These are phyloP conservation scores for Brachypodius melanocephalos DNA, from an alignment of 2,113 vertebrate genomes.

Conservation along the genomic window DNA sequence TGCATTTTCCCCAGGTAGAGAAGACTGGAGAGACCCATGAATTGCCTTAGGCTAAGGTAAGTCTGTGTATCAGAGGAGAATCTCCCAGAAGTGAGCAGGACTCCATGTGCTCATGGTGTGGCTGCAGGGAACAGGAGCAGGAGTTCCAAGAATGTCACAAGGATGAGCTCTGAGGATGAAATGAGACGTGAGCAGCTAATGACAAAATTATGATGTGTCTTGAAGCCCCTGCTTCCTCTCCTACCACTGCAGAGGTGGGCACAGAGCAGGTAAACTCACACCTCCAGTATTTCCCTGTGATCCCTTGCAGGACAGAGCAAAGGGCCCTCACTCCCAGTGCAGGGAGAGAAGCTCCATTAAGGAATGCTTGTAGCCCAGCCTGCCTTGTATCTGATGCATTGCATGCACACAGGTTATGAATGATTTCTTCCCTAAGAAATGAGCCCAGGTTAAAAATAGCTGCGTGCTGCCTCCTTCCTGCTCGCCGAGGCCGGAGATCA, in stretches of 20 bases:
- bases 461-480: slow-evolving; percentile 11
- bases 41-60: not conserved
- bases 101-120: rapidly evolving
- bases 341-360: not conserved
- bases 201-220: not conserved
- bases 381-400: not conserved
- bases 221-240: not conserved
- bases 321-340: not conserved
- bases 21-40: not conserved
- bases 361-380: not conserved
- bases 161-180: not conserved
- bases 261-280: not conserved
- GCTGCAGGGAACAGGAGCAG: not conserved
- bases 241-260: not conserved
- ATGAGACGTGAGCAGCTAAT: not conserved
- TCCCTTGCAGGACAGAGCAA: not conserved
- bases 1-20: not conserved
- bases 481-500: not conserved
- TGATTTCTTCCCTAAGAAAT: slow-evolving; percentile 29
- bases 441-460: slow-evolving; percentile 43
- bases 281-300: not conserved
- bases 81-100: not conserved
- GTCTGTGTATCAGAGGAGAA: not conserved
- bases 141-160: not conserved
- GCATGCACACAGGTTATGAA: not conserved